Evolutionary conservation across 1,140 invertebrate genomes (phyloP).

Genomic region (Cydia pomonella): DNA sequence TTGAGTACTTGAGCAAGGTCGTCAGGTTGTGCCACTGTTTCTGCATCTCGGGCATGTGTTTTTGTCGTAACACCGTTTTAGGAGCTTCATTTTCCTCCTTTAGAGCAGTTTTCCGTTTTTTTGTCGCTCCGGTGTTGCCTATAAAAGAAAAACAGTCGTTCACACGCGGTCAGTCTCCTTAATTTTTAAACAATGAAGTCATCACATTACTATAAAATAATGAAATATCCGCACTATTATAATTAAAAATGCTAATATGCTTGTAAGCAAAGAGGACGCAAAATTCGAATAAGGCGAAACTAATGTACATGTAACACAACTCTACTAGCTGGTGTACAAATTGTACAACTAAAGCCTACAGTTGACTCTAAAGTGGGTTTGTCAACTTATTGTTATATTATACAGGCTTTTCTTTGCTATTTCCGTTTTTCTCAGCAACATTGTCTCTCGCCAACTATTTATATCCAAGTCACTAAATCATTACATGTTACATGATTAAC

Average conservation of each 20-base stretch:
- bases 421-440: neutral
- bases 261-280: too few relatives aligned
- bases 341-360: too few relatives aligned
- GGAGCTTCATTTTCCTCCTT: conserved; percentile 54
- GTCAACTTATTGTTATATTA: too few relatives aligned
- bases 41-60: conserved; percentile 69
- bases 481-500: too few relatives aligned
- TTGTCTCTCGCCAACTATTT: too few relatives aligned
- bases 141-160: conserved; percentile 77
- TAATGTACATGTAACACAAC: too few relatives aligned
- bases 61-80: conserved; percentile 55
- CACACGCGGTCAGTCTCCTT: conserved; percentile 56
- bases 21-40: conserved; percentile 74
- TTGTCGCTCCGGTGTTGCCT: conserved; percentile 66
- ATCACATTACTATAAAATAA: neutral
- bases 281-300: too few relatives aligned
- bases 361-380: too few relatives aligned
- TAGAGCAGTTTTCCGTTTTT: conserved; percentile 60
- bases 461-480: neutral
- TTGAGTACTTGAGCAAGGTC: conserved; percentile 66
- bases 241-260: neutral
- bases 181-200: conserved; percentile 23
- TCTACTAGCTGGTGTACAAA: too few relatives aligned
- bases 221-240: neutral
- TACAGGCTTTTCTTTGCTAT: too few relatives aligned